Evolutionary conservation across 2,888 invertebrate genomes (phyloP).

Genomic region (Microplitis manilae): DNA sequence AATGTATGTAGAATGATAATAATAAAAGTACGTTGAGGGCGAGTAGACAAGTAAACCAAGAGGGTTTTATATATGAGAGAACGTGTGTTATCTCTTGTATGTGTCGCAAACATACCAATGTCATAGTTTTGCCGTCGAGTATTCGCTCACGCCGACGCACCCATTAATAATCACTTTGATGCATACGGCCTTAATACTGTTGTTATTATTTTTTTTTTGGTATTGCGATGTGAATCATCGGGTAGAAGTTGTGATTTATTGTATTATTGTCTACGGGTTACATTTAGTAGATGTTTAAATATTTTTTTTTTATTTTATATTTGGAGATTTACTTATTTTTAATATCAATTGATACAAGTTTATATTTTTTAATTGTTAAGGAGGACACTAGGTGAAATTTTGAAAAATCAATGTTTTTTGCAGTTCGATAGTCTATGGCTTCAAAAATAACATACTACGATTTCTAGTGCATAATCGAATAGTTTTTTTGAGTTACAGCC

Average conservation of each 20-base stretch:
- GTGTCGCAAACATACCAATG: conserved; percentile 62
- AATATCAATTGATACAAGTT: too few species aligned
- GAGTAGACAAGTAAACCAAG: too few species aligned
- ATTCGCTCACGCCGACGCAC: conserved; percentile 64
- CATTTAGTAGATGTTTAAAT: not conserved
- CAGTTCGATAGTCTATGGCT: too few species aligned
- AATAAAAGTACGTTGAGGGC: not conserved
- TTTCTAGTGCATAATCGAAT: too few species aligned
- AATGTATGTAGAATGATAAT: not conserved
- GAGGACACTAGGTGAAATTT: too few species aligned
- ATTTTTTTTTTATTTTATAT: not conserved
- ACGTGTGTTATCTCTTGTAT: conserved; percentile 38
- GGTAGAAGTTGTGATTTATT: not conserved
- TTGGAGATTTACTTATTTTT: not conserved
- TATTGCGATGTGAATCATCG: not conserved
- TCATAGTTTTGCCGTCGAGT: conserved; percentile 58
- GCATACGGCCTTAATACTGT: conserved; percentile 64
- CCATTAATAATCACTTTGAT: conserved; percentile 70
- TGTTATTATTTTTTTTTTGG: conserved; percentile 47
- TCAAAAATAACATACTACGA: too few species aligned
- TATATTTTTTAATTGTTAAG: too few species aligned
- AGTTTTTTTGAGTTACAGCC: too few species aligned
- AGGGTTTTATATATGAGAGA: not conserved
- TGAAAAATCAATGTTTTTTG: too few species aligned
- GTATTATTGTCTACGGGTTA: not conserved